Evolutionary conservation across 1,140 invertebrate genomes (phyloP).

Genomic region (Schmidtea mediterranea): DNA sequence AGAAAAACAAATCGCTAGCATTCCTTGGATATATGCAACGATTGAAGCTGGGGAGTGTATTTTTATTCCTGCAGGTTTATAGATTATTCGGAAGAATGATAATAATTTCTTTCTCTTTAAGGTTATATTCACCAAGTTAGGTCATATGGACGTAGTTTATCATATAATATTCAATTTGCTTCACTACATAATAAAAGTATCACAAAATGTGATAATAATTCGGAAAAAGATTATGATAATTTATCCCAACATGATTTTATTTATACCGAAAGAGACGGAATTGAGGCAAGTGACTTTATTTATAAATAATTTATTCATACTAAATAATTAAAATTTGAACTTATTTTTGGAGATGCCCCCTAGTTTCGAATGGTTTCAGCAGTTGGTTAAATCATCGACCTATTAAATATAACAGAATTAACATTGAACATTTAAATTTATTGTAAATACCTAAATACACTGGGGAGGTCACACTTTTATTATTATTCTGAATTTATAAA

Average conservation of each 20-base stretch:
- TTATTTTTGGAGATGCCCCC: no score
- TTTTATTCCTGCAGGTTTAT: constrained; percentile 20
- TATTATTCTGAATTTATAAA: no score
- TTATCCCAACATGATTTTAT: constrained; percentile 6
- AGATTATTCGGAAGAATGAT: no score
- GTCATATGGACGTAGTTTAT: constrained; percentile 21
- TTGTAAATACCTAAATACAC: no score
- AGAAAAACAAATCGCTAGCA: constrained; percentile 12
- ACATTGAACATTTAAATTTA: no score
- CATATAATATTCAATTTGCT: constrained; percentile 17
- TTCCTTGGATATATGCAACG: constrained; percentile 20
- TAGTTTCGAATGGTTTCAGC: no score
- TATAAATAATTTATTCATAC: background rate
- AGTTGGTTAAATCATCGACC: no score
- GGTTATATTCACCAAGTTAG: constrained; percentile 21
- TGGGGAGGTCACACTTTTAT: no score
- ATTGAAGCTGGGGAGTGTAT: constrained; percentile 22
- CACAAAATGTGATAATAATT: constrained; percentile 12
- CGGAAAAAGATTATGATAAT: background rate
- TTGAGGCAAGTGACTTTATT: constrained; percentile 1
- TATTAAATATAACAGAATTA: no score
- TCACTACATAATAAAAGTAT: constrained; percentile 12
- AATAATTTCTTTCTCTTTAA: constrained; percentile 8
- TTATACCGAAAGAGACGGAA: constrained; percentile 8
- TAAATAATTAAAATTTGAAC: background rate